These are phyloP conservation scores for Trypoxylon attenuatum DNA, from an alignment of 2,888 invertebrate species.

Conservation along the genomic window DNA sequence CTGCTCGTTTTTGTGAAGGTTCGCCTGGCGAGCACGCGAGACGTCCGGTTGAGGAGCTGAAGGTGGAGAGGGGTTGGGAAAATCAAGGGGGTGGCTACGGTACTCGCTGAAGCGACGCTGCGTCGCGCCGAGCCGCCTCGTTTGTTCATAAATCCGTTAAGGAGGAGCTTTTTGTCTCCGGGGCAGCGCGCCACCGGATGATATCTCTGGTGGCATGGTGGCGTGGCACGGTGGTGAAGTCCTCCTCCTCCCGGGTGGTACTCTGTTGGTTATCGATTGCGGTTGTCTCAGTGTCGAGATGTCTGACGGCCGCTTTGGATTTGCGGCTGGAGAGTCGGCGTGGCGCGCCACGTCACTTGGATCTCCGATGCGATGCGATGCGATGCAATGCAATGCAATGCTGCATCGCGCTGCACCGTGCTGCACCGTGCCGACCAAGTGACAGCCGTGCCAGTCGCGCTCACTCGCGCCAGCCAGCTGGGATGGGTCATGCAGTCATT, in stretches of 20 bases:
- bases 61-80: neutral
- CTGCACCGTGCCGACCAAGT: no score
- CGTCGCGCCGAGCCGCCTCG: neutral
- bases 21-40: no score
- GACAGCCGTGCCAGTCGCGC: no score
- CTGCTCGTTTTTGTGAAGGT: neutral
- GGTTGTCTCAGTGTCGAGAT: slow-evolving; percentile 5
- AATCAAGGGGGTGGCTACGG: neutral
- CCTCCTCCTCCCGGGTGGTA: neutral
- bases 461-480: slow-evolving; percentile 36
- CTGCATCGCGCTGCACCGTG: no score
- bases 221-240: neutral
- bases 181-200: neutral
- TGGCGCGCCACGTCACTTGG: no score
- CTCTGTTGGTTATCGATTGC: neutral
- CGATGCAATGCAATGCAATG: no score
- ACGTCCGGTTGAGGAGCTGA: neutral
- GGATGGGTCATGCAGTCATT: slow-evolving; percentile 40
- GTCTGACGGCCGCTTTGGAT: slow-evolving; percentile 12
- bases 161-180: neutral
- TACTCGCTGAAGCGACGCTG: no score
- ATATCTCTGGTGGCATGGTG: neutral
- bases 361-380: no score
- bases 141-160: neutral
- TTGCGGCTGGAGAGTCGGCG: no score